phyloP scores from a whole-genome alignment of 2,113 vertebrate species.

The Semnopithecus entellus region DNA sequence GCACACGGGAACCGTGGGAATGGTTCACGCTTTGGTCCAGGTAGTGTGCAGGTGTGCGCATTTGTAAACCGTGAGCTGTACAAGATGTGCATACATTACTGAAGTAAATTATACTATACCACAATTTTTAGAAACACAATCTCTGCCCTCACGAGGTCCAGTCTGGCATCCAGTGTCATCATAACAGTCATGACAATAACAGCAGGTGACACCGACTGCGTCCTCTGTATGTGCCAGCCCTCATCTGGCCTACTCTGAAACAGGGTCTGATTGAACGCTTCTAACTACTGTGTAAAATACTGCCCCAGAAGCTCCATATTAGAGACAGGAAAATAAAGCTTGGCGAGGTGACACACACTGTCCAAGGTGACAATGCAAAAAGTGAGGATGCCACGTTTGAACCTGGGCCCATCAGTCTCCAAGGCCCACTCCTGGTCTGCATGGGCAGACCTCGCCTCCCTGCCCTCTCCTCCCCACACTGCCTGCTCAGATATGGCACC shows the following conservation, averaged over 20 bases:
- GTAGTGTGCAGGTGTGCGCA: neutral
- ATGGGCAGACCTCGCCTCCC: neutral
- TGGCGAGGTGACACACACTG: rapidly evolving
- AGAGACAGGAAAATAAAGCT: neutral
- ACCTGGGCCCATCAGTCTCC: neutral
- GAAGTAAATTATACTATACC: neutral
- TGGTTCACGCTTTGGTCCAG: neutral
- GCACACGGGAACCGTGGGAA: rapidly evolving
- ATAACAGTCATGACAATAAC: neutral
- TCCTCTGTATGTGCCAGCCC: neutral
- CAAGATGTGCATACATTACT: neutral
- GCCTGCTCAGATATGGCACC: neutral
- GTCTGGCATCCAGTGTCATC: neutral
- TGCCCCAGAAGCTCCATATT: rapidly evolving
- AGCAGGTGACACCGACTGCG: neutral
- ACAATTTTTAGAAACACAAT: rapidly evolving
- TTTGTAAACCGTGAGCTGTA: neutral
- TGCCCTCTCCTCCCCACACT: no score
- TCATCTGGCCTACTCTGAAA: neutral
- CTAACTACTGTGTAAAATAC: neutral
- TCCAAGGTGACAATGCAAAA: neutral
- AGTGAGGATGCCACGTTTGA: neutral
- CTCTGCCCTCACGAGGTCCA: neutral
- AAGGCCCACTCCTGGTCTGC: neutral
- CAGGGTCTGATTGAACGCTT: neutral